Evolutionary conservation across 2,797 vertebrate genomes (phyloP).

Genomic region (Amphiprion clarkii): DNA sequence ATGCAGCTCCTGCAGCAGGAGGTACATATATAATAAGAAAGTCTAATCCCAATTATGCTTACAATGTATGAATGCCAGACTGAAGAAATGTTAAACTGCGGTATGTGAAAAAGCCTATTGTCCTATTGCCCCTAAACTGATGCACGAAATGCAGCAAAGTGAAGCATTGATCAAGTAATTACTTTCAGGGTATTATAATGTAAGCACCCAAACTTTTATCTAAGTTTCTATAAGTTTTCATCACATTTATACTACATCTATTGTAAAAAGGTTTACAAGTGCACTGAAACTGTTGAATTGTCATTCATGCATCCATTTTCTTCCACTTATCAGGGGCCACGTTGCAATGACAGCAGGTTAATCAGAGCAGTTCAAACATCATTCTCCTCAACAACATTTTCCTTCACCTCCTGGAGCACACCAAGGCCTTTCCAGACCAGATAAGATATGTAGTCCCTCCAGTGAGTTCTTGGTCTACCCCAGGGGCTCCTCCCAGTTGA

Average conservation of each 20-base stretch:
- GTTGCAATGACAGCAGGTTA: too few species aligned
- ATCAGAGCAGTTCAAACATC: too few species aligned
- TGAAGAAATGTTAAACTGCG: neutral
- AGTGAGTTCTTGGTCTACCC: too few species aligned
- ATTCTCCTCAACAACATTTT: too few species aligned
- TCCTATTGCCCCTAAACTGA: neutral
- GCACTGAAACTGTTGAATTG: neutral
- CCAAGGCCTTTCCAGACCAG: too few species aligned
- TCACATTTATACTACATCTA: neutral
- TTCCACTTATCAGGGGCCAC: neutral
- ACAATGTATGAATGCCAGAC: neutral
- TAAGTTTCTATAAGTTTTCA: too few species aligned
- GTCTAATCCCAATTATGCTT: neutral
- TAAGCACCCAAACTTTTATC: neutral
- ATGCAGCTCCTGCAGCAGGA: neutral
- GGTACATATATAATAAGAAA: neutral
- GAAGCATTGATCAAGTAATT: neutral
- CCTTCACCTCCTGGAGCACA: too few species aligned
- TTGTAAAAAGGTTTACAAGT: neutral
- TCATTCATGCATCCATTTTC: too few species aligned
- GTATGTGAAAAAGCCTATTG: neutral
- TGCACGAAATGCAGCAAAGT: neutral
- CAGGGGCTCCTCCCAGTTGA: too few species aligned
- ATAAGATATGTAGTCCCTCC: too few species aligned
- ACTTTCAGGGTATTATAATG: neutral